phyloP scores from a whole-genome alignment of 2,113 vertebrate genomes.

The Clarias macrocephalus region DNA sequence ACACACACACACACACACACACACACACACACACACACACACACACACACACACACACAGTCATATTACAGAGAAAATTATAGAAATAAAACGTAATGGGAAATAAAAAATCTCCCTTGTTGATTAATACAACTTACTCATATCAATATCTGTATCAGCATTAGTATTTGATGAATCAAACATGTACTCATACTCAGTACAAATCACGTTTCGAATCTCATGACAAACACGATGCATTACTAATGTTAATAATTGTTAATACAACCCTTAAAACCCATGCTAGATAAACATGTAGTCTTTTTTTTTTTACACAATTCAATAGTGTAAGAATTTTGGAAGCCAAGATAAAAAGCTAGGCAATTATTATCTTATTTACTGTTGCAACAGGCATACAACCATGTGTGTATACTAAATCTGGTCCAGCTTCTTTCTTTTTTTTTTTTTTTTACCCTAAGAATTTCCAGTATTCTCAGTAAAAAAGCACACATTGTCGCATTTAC shows the following conservation, averaged over 20 bases:
- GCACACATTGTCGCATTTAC: not conserved
- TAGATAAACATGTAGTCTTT: not conserved
- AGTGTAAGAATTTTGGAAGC: not conserved
- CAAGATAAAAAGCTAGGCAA: not conserved
- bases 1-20: conserved; percentile 47
- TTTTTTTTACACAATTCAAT: not conserved
- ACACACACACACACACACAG: conserved; percentile 32
- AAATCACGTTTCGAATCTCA: not conserved
- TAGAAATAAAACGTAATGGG: not conserved
- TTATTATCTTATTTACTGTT: not conserved
- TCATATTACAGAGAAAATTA: not conserved
- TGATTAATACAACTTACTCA: not conserved
- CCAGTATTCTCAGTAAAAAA: not conserved
- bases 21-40: conserved; percentile 52
- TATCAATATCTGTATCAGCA: not conserved
- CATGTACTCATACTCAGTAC: not conserved
- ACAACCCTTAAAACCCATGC: not conserved
- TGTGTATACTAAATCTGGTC: not conserved
- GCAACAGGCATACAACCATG: not conserved
- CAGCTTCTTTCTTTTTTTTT: not conserved
- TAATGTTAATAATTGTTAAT: not conserved
- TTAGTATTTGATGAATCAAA: not conserved
- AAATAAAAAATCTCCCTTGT: not conserved
- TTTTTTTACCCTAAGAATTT: not conserved
- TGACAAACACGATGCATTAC: not conserved